A percentile compares a stretch with the other conserved stretches of the same genome.
Evolutionary conservation across 2,888 invertebrate species (phyloP).

Genomic region (Euplagia quadripunctaria): DNA sequence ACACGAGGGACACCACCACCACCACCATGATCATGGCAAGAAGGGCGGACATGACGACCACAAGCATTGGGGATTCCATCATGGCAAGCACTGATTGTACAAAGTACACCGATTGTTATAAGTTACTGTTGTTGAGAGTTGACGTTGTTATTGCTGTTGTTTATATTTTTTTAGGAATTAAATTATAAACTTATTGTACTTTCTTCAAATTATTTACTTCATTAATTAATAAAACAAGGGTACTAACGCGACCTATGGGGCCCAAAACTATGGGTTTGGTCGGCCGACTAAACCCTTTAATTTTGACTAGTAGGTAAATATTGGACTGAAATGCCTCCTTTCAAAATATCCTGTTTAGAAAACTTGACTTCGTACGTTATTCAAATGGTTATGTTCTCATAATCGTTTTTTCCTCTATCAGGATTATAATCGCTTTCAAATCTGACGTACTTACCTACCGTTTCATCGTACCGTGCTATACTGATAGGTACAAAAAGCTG

Average conservation of each 20-base stretch:
- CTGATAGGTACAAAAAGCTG: too few species aligned
- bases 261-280: too few species aligned
- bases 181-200: constrained; percentile 39
- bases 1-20: constrained; percentile 90
- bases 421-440: background rate
- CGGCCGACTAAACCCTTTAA: background rate
- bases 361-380: background rate
- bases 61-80: constrained; percentile 90
- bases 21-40: constrained; percentile 92
- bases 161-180: constrained; percentile 69
- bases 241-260: too few species aligned
- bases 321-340: too few species aligned
- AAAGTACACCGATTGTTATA: constrained; percentile 34
- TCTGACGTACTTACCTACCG: too few species aligned
- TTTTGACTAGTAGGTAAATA: too few species aligned
- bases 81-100: constrained; percentile 75
- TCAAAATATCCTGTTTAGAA: background rate
- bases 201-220: background rate
- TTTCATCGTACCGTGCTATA: too few species aligned
- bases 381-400: background rate
- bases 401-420: background rate
- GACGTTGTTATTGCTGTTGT: constrained; percentile 67
- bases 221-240: background rate
- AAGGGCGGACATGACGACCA: constrained; percentile 92
- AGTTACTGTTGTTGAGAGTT: constrained; percentile 66